Conservation (phyloP, 2,113 vertebrate species). For the Caranx ignobilis region DNA sequence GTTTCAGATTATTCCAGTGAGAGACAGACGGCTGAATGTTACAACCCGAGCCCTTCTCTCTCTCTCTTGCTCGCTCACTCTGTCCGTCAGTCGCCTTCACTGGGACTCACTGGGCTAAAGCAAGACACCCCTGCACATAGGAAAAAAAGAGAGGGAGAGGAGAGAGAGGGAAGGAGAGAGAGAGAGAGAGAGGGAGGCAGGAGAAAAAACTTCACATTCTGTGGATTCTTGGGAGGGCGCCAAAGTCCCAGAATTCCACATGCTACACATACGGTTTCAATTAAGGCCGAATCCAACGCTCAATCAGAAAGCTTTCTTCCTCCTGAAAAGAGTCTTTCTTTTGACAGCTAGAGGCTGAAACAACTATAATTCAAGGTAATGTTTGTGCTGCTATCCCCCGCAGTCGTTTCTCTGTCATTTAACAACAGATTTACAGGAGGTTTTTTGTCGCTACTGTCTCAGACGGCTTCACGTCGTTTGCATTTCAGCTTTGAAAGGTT, state of each 20-base stretch:
- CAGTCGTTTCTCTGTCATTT: conserved; percentile 15
- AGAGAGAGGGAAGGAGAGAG: conserved; percentile 33
- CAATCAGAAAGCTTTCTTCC: conserved; percentile 85
- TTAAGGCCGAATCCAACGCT: conserved; percentile 87
- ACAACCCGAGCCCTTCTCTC: conserved; percentile 57
- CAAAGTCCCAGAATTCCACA: conserved; percentile 96
- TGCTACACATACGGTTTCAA: conserved; percentile 96
- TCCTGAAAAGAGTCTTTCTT: conserved; percentile 84
- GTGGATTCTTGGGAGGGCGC: conserved; percentile 91
- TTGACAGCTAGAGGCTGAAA: conserved; percentile 81
- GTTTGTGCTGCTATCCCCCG: conserved; percentile 18
- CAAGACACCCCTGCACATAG: conserved; percentile 90
- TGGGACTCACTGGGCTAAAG: conserved; percentile 89
- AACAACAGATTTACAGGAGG: neutral
- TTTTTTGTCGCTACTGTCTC: neutral
- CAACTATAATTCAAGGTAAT: conserved; percentile 82
- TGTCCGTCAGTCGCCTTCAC: conserved; percentile 58
- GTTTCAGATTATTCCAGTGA: conserved; percentile 74
- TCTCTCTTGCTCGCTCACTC: conserved; percentile 57
- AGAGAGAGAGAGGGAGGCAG: conserved; percentile 32
- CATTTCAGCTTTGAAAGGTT: conserved; percentile 10
- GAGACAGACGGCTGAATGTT: conserved; percentile 49
- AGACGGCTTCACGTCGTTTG: neutral
- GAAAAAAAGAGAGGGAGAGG: conserved; percentile 35
- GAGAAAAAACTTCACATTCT: conserved; percentile 87